Base-by-base conservation (phyloP, 2,888 invertebrate species). In the Peribatodes rhomboidaria region DNA sequence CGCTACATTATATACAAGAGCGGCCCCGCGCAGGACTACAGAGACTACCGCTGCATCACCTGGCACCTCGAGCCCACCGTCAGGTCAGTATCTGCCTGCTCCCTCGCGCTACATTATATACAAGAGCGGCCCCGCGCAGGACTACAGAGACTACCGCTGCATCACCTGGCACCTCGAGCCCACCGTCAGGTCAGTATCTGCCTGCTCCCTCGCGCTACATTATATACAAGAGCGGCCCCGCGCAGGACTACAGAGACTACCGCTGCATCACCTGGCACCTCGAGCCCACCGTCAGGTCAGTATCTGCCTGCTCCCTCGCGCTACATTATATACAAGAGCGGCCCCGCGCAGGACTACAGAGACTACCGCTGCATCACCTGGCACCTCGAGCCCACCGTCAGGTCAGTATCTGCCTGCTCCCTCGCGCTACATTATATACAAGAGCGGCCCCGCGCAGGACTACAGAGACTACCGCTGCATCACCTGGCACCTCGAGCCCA, bases 61-160 rank as follows among this genome's bases (percentile, higher is more conserved):
- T 99, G 99, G 99, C 98, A 98, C 80, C 94, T 99, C 67, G 98
- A 99, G 85, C 99, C 99, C 18, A 98, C 98, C n/a, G 98, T 98
- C 65, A 94, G 98, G 94, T n/a, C n/a, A n/a, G n/a, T n/a, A n/a
- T n/a, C n/a, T n/a, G n/a, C n/a, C n/a, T n/a, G n/a, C n/a, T n/a
- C n/a, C n/a, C n/a, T 50, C 27, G 27, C 27, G 27, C 6, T 27
- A 27, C 27, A 27, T n/a, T n/a, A n/a, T n/a, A n/a, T n/a, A n/a
- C n/a, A n/a, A n/a, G 35, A 56, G 52, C 58, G 39, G 65, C 62
- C 57, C 62, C 75, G 95, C 96, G 64, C 96, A 96, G 80, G 99
- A 99, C 92, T 98, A 97, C 96, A 94, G 99, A 62, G 96, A 96
- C 81, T 99, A 98, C 88, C 95, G 96, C 80, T 99, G 98, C 88